A percentile compares a stretch with the other conserved stretches of the same genome.
phyloP scores from a whole-genome alignment of 2,888 invertebrate genomes.

The Brachypterus glaber region DNA sequence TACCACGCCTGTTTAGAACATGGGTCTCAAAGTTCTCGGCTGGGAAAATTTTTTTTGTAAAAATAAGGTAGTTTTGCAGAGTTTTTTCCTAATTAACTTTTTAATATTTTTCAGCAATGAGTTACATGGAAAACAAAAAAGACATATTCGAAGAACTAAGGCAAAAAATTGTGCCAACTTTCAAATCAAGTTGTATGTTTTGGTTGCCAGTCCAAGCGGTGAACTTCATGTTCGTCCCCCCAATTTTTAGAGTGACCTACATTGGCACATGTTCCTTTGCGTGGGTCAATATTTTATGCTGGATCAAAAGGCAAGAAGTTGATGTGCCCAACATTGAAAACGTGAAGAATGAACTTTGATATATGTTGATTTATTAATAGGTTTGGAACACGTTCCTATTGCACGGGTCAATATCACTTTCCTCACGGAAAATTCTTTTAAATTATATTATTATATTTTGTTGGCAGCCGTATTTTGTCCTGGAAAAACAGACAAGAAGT shows the following conservation, averaged over 20 bases:
- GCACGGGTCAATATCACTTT: no score
- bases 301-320: constrained; percentile 63
- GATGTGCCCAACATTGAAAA: no score
- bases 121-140: constrained; percentile 59
- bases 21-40: no score
- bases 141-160: constrained; percentile 62
- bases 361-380: no score
- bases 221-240: constrained; percentile 66
- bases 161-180: constrained; percentile 62
- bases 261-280: constrained; percentile 68
- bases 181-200: constrained; percentile 66
- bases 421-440: no score
- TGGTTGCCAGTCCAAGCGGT: constrained; percentile 76
- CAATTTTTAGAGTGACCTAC: constrained; percentile 65
- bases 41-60: no score
- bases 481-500: no score
- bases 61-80: constrained; percentile 5
- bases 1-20: no score
- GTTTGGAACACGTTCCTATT: no score
- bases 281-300: constrained; percentile 80
- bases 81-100: constrained; percentile 8
- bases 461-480: no score
- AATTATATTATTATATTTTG: no score
- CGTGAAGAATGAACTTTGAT: no score
- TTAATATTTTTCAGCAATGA: constrained; percentile 52